phyloP scores from a whole-genome alignment of 2,888 invertebrate genomes.

The Hirtodrosophila trivittata region DNA sequence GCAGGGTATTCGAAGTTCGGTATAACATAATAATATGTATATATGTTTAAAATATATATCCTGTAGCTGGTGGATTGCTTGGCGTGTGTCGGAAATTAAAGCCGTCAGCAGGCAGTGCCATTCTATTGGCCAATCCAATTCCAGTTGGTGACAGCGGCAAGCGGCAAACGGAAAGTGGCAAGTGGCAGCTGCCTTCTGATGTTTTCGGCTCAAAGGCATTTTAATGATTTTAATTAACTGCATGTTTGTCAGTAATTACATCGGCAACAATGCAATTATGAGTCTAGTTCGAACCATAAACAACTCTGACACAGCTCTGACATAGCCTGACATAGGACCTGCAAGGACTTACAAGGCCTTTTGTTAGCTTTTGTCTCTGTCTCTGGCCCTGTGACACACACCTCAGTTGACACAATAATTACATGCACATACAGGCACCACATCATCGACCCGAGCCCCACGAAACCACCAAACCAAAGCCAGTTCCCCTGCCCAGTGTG shows the following conservation, averaged over 20 bases:
- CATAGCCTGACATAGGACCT: conserved; percentile 38
- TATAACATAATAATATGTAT: background rate
- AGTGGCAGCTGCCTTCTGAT: conserved; percentile 21
- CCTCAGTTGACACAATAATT: conserved; percentile 75
- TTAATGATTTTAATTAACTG: conserved; percentile 77
- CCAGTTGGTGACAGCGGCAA: too few species aligned
- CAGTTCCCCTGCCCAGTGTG: too few species aligned
- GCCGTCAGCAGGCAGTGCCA: conserved; percentile 34
- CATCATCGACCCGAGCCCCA: conserved; percentile 11
- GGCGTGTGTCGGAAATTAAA: conserved; percentile 67
- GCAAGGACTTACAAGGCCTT: conserved; percentile 21
- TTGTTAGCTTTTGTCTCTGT: too few species aligned
- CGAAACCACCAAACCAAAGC: too few species aligned
- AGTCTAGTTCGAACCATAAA: conserved; percentile 64
- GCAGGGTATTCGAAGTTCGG: conserved; percentile 8
- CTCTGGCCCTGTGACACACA: conserved; percentile 41
- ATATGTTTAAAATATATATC: conserved; percentile 4
- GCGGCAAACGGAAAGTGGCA: too few species aligned
- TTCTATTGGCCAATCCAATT: conserved; percentile 24
- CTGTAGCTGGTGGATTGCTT: conserved; percentile 33
- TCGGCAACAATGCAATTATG: conserved; percentile 76
- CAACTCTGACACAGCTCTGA: conserved; percentile 44
- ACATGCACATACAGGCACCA: conserved; percentile 53
- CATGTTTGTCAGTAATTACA: conserved; percentile 76
- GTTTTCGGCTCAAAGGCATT: conserved; percentile 69